Conservation (phyloP, 2,113 vertebrate species). For the Furnarius figulus region DNA sequence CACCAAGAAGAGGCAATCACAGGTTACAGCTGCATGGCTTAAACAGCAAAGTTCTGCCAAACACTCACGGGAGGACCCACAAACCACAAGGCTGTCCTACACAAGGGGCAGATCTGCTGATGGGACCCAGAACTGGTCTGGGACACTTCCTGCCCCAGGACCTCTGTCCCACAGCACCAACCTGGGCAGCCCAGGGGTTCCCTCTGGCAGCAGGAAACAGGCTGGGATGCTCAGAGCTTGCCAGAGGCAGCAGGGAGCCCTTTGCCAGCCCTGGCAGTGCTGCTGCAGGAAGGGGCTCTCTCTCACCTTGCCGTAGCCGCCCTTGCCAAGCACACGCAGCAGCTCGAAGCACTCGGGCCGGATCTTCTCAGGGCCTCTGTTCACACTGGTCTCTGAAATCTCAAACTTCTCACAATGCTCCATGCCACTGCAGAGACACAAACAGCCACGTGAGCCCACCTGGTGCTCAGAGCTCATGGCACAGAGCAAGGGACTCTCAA, state of each 20-base stretch:
- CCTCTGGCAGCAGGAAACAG: not conserved
- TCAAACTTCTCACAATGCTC: constrained; percentile 98
- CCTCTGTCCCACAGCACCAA: rapidly evolving
- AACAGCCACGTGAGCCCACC: constrained; percentile 11
- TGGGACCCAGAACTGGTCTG: not conserved
- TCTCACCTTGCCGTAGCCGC: constrained; percentile 97
- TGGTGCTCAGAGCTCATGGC: not conserved
- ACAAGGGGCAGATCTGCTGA: not conserved
- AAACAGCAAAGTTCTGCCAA: not conserved
- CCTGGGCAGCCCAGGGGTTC: not conserved
- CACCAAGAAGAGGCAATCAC: not conserved
- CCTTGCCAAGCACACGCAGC: constrained; percentile 95
- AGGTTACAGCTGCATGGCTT: not conserved
- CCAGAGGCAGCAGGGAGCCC: not conserved
- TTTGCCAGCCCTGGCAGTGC: no score
- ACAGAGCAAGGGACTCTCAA: not conserved
- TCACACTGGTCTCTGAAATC: constrained; percentile 97
- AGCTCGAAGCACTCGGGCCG: constrained; percentile 97
- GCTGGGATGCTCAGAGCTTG: not conserved
- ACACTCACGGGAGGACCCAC: not conserved
- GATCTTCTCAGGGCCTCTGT: constrained; percentile 97
- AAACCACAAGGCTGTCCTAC: not conserved
- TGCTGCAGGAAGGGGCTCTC: not conserved
- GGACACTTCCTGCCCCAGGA: not conserved
- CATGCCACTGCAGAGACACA: constrained; percentile 84